Evolutionary conservation across 2,797 vertebrate species (phyloP).

Genomic region (Scolopax rusticola): DNA sequence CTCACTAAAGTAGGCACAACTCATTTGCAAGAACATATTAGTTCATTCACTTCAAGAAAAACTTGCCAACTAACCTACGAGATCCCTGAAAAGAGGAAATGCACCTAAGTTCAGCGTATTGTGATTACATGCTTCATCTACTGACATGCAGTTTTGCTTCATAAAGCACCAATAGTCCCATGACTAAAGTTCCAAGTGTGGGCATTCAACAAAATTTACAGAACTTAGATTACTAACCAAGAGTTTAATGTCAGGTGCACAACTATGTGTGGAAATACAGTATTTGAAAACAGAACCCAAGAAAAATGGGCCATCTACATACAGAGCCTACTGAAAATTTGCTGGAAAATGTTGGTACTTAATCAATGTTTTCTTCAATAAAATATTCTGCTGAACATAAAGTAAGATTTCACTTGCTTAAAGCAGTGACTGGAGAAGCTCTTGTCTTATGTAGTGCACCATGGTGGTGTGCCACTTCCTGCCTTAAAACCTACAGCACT

Average conservation of each 20-base stretch:
- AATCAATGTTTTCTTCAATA: neutral
- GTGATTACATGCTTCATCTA: neutral
- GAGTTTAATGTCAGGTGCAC: neutral
- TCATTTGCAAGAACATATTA: neutral
- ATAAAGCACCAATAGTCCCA: neutral
- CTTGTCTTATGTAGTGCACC: neutral
- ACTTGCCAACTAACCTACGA: neutral
- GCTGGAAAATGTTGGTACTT: neutral
- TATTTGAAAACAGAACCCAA: neutral
- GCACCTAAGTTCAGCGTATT: neutral
- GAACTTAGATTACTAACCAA: neutral
- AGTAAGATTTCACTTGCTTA: neutral
- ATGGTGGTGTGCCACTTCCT: neutral
- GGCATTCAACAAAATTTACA: neutral
- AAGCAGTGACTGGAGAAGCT: neutral
- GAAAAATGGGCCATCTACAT: neutral
- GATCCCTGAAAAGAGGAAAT: neutral
- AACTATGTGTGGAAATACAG: neutral
- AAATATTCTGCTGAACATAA: neutral
- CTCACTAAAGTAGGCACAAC: neutral
- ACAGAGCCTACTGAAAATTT: neutral
- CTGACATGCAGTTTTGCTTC: neutral
- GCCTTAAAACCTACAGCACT: neutral
- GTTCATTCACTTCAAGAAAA: neutral
- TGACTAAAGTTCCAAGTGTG: neutral